phyloP scores from a whole-genome alignment of 2,888 invertebrate species.

The Choreutis nemorana region DNA sequence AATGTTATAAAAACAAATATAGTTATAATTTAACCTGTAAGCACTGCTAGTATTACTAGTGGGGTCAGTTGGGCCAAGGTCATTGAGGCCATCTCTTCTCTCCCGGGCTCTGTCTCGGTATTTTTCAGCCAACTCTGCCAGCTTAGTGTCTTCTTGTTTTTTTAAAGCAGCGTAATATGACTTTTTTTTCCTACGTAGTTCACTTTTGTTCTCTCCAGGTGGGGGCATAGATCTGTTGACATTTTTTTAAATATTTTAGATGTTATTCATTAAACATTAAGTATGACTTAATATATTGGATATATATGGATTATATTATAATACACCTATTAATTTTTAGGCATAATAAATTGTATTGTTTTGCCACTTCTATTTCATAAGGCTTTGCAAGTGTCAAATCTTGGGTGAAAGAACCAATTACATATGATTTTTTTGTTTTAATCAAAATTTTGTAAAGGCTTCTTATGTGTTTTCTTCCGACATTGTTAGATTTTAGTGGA shows the following conservation, averaged over 20 bases:
- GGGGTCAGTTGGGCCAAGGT: conserved; percentile 83
- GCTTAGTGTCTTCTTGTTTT: conserved; percentile 93
- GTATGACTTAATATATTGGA: background rate
- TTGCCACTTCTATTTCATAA: too few relatives aligned
- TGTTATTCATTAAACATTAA: conserved; percentile 1
- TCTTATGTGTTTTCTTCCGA: too few relatives aligned
- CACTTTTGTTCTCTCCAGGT: conserved; percentile 77
- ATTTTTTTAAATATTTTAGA: too few relatives aligned
- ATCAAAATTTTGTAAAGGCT: too few relatives aligned
- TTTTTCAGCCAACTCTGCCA: conserved; percentile 93
- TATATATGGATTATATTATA: conserved; percentile 1
- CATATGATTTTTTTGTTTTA: too few relatives aligned
- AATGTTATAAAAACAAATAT: background rate
- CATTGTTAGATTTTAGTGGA: conserved; percentile 73
- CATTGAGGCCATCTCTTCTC: conserved; percentile 86
- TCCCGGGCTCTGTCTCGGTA: conserved; percentile 93
- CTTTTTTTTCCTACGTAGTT: conserved; percentile 90
- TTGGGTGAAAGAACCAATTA: too few relatives aligned
- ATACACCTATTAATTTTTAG: too few relatives aligned
- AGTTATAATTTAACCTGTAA: conserved; percentile 54
- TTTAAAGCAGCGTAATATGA: conserved; percentile 94
- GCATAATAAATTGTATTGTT: too few relatives aligned
- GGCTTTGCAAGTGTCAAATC: too few relatives aligned
- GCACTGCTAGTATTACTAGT: conserved; percentile 85
- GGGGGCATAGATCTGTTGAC: conserved; percentile 55